phyloP scores from a whole-genome alignment of 2,888 invertebrate species.

The Gonocerus acuteangulatus region DNA sequence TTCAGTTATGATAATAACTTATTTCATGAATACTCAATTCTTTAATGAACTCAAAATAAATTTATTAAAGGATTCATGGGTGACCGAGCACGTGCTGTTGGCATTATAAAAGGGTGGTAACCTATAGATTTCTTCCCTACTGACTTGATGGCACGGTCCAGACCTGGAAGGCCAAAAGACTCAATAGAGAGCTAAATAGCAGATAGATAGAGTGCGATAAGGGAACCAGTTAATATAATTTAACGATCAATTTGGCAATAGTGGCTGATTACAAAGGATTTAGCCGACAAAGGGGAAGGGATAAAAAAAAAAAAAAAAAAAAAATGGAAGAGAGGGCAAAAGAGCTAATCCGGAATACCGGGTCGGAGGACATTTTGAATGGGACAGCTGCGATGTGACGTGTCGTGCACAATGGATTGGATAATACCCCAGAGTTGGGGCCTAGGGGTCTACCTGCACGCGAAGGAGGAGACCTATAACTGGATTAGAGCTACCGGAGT shows the following conservation, averaged over 20 bases:
- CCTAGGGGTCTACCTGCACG: background rate
- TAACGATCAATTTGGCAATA: conserved; percentile 19
- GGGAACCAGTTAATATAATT: conserved; percentile 11
- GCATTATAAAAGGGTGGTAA: no score
- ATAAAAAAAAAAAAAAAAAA: background rate
- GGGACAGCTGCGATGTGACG: background rate
- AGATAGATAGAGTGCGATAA: no score
- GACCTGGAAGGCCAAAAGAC: no score
- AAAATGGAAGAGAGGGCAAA: background rate
- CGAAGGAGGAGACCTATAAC: conserved; percentile 1
- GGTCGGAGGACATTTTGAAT: background rate
- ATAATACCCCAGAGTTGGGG: background rate
- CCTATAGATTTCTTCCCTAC: no score
- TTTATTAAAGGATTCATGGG: no score
- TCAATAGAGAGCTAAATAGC: no score
- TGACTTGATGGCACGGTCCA: no score
- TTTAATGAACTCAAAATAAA: no score
- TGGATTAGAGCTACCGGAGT: conserved; percentile 12
- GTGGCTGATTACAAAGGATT: conserved; percentile 1
- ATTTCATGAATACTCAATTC: no score
- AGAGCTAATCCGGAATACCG: background rate
- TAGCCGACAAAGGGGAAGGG: conserved; percentile 12
- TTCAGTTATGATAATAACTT: no score
- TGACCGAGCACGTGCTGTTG: no score
- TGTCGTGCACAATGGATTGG: background rate